Conservation (phyloP, 2,797 vertebrate genomes). For the Coccyzus lansbergi region DNA sequence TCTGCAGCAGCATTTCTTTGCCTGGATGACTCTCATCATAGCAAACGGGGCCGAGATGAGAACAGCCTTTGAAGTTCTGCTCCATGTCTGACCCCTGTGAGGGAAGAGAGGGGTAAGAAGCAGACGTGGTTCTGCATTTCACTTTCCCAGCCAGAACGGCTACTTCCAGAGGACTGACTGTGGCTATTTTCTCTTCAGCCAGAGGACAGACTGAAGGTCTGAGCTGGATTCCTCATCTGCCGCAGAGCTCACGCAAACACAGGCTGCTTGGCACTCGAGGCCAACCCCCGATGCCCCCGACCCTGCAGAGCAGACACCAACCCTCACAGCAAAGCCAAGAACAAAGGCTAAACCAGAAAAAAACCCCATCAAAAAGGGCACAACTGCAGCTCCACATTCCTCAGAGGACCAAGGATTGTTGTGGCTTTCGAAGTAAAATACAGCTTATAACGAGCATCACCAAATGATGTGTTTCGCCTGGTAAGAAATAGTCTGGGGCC, state of each 20-base stretch:
- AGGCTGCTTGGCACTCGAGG: background rate
- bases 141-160: background rate
- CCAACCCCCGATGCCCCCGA: background rate
- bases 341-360: constrained; percentile 48
- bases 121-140: background rate
- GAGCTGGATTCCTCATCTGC: background rate
- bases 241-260: background rate
- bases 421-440: constrained; percentile 66
- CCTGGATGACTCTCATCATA: background rate
- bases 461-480: constrained; percentile 53
- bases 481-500: constrained; percentile 56
- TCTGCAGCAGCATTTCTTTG: background rate
- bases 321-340: constrained; percentile 20
- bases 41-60: background rate
- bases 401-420: constrained; percentile 43
- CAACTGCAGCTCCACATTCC: background rate
- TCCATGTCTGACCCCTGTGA: background rate
- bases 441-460: constrained; percentile 54
- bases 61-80: background rate
- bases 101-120: background rate
- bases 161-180: background rate
- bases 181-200: background rate
- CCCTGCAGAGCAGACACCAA: background rate
- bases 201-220: background rate
- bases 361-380: constrained; percentile 34